These are phyloP conservation scores for Carcharodon carcharias DNA, from an alignment of 2,797 vertebrate genomes.

Conservation along the genomic window DNA sequence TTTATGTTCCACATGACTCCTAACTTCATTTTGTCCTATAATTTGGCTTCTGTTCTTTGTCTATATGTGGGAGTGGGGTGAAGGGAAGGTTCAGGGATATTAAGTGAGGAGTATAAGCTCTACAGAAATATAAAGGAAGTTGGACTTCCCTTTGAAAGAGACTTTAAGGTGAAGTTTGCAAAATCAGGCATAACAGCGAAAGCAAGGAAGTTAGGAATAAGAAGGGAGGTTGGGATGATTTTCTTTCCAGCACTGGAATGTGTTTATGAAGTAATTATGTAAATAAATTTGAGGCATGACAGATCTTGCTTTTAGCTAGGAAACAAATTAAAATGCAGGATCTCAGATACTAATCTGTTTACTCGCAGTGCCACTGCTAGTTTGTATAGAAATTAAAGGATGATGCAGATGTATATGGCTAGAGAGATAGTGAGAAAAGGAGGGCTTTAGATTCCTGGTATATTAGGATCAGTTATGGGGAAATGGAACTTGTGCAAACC, in stretches of 20 bases:
- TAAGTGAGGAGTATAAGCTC: not conserved
- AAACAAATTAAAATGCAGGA: no score
- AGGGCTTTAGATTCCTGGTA: no score
- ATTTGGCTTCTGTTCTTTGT: not conserved
- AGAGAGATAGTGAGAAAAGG: no score
- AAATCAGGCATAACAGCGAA: not conserved
- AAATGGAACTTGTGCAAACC: no score
- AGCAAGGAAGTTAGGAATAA: not conserved
- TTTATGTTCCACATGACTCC: not conserved
- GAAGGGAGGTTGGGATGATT: not conserved
- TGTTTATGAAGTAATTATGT: not conserved
- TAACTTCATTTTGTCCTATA: not conserved
- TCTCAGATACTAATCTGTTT: no score
- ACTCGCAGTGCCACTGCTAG: no score
- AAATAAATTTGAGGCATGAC: not conserved
- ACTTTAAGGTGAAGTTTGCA: not conserved
- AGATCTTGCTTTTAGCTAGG: not conserved
- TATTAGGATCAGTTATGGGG: no score
- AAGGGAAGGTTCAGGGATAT: no score
- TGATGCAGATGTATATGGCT: no score
- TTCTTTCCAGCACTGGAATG: not conserved
- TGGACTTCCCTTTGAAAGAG: not conserved
- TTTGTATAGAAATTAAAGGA: no score
- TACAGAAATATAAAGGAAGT: not conserved
- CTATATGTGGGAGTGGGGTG: not conserved